These are phyloP conservation scores for Circaetus gallicus DNA, from an alignment of 2,113 vertebrate genomes.

Conservation along the genomic window DNA sequence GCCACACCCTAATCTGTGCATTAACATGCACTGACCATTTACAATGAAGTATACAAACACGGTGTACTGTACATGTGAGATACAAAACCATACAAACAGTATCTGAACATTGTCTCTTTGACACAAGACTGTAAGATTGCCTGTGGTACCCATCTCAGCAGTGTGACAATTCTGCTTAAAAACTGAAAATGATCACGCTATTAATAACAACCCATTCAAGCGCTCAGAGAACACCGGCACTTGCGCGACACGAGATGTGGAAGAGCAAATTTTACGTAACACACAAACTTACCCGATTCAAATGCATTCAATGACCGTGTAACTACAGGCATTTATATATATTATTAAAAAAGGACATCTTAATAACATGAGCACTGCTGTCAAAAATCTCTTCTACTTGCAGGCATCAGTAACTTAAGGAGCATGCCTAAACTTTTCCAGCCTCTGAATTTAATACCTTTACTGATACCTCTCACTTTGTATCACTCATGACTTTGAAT, in stretches of 20 bases:
- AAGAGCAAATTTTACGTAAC: neutral
- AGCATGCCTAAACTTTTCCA: neutral
- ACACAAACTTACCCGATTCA: neutral
- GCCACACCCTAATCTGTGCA: neutral
- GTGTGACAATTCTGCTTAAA: neutral
- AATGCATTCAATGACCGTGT: neutral
- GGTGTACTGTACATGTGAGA: rapidly evolving
- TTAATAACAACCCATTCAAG: neutral
- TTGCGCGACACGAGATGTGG: rapidly evolving
- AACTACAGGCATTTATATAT: neutral
- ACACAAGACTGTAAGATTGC: neutral
- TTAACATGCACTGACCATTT: neutral
- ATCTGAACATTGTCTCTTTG: neutral
- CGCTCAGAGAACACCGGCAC: neutral
- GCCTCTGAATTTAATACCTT: neutral
- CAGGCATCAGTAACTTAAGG: neutral
- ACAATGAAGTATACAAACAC: rapidly evolving
- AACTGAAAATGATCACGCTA: rapidly evolving
- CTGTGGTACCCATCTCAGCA: neutral
- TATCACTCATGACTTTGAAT: neutral
- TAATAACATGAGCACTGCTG: neutral
- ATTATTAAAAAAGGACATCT: neutral
- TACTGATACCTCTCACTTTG: neutral
- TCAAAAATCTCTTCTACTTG: neutral
- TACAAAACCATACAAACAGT: too few species aligned